Conservation (phyloP, 2,113 vertebrate genomes). For the Xenopus laevis region DNA sequence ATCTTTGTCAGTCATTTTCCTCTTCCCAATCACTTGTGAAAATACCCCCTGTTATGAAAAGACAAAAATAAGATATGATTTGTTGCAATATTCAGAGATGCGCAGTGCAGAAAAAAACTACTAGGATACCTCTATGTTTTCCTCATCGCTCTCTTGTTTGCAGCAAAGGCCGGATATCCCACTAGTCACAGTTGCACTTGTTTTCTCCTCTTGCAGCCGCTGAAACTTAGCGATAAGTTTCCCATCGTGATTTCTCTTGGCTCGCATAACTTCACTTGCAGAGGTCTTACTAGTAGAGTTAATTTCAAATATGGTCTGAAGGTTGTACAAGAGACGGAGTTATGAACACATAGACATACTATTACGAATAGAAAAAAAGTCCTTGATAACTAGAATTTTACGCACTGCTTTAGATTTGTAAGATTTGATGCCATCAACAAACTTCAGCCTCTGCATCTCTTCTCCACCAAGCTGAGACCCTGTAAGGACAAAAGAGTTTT, state of each 20-base stretch:
- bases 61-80: background rate
- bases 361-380: too few relatives aligned
- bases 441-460: constrained; percentile 78
- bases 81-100: background rate
- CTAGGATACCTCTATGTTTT: constrained; percentile 54
- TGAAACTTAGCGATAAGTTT: constrained; percentile 73
- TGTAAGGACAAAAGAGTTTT: constrained; percentile 46
- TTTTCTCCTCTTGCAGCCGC: constrained; percentile 48
- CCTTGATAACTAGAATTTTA: too few relatives aligned
- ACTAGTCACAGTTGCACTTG: constrained; percentile 2
- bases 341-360: too few relatives aligned
- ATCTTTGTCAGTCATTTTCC: constrained; percentile 44
- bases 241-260: constrained; percentile 74
- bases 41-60: constrained; percentile 72
- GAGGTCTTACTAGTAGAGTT: constrained; percentile 77
- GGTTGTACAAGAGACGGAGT: background rate
- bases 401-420: constrained; percentile 81
- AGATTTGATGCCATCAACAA: constrained; percentile 83
- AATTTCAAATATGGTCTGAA: constrained; percentile 95
- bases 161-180: background rate
- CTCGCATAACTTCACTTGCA: constrained; percentile 81
- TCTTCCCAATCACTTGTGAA: constrained; percentile 70
- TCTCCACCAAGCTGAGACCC: constrained; percentile 73
- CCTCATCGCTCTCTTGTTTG: constrained; percentile 44
- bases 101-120: background rate